Conservation (phyloP, 2,888 invertebrate genomes). For the Drosophila buzzatii region DNA sequence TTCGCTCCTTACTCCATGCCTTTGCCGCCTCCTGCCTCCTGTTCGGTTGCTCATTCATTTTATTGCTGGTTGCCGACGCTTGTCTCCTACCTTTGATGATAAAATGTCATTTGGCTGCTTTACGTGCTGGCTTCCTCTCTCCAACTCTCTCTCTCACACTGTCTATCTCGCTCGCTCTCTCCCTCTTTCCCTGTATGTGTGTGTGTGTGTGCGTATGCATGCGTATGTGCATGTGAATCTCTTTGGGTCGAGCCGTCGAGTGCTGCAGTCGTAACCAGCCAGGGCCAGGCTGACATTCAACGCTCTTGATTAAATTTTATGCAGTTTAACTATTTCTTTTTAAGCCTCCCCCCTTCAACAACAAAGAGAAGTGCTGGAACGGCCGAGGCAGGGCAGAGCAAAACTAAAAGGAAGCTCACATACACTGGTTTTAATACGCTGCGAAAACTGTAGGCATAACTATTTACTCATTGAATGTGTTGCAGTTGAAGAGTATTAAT, state of each 20-base stretch:
- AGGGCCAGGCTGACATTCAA: conserved; percentile 79
- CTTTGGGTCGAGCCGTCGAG: conserved; percentile 26
- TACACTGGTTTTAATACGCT: conserved; percentile 43
- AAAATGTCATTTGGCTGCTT: conserved; percentile 81
- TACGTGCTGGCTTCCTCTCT: conserved; percentile 59
- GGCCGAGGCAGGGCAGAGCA: neutral
- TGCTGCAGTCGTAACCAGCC: conserved; percentile 53
- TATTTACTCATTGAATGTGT: neutral
- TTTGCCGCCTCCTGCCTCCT: conserved; percentile 18
- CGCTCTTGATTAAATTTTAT: conserved; percentile 81
- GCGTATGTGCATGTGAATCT: conserved; percentile 18
- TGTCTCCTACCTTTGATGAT: conserved; percentile 79
- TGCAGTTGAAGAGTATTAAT: too few relatives aligned
- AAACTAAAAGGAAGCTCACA: conserved; percentile 23
- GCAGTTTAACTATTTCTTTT: conserved; percentile 79
- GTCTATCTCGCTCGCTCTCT: neutral
- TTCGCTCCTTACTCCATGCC: conserved; percentile 1
- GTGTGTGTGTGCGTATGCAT: conserved; percentile 6
- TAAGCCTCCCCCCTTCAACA: conserved; percentile 13
- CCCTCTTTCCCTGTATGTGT: neutral
- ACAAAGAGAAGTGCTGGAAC: conserved; percentile 29
- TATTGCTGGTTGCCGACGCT: conserved; percentile 54
- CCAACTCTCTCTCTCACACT: neutral
- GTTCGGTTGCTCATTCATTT: conserved; percentile 63
- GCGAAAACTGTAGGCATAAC: too few relatives aligned